Conservation (phyloP, 2,888 invertebrate genomes). For the Capitulum mitella region DNA sequence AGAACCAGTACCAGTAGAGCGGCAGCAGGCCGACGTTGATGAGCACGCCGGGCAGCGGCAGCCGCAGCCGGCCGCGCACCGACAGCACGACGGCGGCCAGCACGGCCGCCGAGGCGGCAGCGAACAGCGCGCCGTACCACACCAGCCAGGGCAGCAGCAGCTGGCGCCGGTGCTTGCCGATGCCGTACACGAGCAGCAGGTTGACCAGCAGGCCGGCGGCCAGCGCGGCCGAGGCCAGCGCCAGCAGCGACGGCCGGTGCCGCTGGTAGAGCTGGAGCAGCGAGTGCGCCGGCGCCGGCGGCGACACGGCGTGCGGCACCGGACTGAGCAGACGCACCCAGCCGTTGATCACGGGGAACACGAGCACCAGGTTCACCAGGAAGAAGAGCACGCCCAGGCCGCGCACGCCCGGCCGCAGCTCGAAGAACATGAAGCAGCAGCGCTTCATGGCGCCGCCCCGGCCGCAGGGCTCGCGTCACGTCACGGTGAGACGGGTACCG, state of each 20-base stretch:
- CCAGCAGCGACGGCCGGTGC: neutral
- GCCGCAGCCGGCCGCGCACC: neutral
- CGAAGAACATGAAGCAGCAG: constrained; percentile 19
- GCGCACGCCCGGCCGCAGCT: neutral
- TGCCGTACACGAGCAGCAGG: constrained; percentile 3
- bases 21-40: neutral
- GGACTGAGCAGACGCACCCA: neutral
- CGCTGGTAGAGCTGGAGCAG: neutral
- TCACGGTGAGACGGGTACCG: too few species aligned
- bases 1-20: constrained; percentile 18
- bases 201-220: neutral
- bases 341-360: neutral
- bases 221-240: neutral
- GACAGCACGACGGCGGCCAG: neutral
- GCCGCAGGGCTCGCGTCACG: too few species aligned
- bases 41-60: neutral
- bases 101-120: neutral
- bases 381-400: neutral
- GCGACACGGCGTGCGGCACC: neutral
- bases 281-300: neutral
- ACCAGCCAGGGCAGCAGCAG: constrained; percentile 12
- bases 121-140: constrained; percentile 12
- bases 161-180: neutral
- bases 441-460: neutral
- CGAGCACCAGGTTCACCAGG: neutral